Evolutionary conservation across 2,113 vertebrate species (phyloP), one percentile per base, ranked within the genome.

Genomic region (Albula glossodonta): DNA sequence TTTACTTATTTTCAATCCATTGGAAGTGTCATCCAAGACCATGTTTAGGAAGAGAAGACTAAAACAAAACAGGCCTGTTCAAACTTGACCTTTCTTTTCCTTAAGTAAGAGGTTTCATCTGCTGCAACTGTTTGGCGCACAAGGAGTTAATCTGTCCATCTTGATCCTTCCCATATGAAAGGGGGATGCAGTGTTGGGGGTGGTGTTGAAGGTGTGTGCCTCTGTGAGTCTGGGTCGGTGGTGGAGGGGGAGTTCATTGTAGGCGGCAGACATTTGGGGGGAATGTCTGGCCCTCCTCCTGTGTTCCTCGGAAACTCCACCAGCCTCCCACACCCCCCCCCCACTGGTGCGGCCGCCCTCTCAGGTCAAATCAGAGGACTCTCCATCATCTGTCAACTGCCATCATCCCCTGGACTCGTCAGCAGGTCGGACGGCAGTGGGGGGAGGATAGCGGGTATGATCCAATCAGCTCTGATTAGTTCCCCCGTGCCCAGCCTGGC

Each of bases 311-410:
- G 60, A 41, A 41, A 41, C 60, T 22, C 60, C 60, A 4, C 17
- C 17, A 19, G 60, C 22, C 5, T 66, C 60, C 19, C 60, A 19
- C 60, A 19, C 15, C 31, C 70, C 4, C 66, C 25, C 22, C 17
- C 70, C 70, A 22, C 70, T 70, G 7, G n/a, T 31, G 70, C 22
- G 70, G n/a, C 70, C n/a, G 70, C 70, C 22, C 17, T 31, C 70
- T 74, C 70, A 31, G 70, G 70, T 74, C 70, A 74, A 74, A 74
- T 74, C n/a, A 74, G 70, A 74, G 70, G 70, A n/a, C 70, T 74
- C 11, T 25, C 11, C 12, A 41, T 74, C 5, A 50, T 31, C 83
- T 41, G 83, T 74, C 83, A 52, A 63, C 83, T 7, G 83, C 48
- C 17, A 1, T 77, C 49, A 13, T 50, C 57, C 25, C 83, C 51